Evolutionary conservation across 2,888 invertebrate genomes (phyloP).

Genomic region (Steromphala cineraria): DNA sequence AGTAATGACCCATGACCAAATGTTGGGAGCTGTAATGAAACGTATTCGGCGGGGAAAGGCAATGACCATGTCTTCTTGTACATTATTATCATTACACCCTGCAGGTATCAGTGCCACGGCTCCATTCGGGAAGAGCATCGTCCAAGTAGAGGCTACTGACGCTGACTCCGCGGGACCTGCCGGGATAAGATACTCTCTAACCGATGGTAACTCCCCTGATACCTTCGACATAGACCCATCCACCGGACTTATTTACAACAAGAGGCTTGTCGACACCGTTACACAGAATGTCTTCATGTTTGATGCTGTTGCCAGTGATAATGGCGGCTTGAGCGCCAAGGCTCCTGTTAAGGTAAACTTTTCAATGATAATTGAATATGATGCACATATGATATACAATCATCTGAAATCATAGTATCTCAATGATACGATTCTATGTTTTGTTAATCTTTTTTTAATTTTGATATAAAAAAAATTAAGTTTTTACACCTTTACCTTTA

Average conservation of each 20-base stretch:
- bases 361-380: background rate
- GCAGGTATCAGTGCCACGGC: conserved; percentile 70
- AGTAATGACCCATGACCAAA: no score
- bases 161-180: conserved; percentile 46
- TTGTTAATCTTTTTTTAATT: no score
- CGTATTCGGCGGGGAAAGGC: no score
- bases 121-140: conserved; percentile 64
- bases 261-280: conserved; percentile 49
- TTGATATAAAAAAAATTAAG: no score
- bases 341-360: conserved; percentile 41
- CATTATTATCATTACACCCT: no score
- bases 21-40: no score
- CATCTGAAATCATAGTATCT: no score
- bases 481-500: no score
- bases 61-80: no score
- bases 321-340: background rate
- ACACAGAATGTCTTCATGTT: conserved; percentile 44
- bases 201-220: conserved; percentile 26
- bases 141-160: conserved; percentile 56
- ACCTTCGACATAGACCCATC: conserved; percentile 49
- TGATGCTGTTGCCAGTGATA: conserved; percentile 44
- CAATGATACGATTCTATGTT: no score
- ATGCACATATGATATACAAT: no score
- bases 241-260: conserved; percentile 58
- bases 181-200: conserved; percentile 36